Evolutionary conservation across 1,140 invertebrate species (phyloP).

Genomic region (Potamilus streckersoni): DNA sequence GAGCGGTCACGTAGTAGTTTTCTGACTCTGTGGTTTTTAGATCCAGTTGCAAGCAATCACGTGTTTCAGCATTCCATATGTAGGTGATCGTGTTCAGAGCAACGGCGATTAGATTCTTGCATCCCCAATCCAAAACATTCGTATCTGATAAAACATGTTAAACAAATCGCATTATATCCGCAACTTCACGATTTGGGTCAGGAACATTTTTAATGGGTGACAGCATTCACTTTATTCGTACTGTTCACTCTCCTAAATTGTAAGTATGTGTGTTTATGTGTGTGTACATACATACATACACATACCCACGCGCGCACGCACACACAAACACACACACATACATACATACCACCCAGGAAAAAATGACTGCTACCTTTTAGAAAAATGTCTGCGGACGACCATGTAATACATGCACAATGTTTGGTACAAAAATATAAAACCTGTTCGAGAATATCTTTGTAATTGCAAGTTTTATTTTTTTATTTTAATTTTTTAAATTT

Average conservation of each 20-base stretch:
- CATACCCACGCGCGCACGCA: no score
- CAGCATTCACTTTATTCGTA: not conserved
- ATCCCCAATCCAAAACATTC: slow-evolving; percentile 32
- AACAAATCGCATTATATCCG: no score
- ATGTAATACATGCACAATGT: no score
- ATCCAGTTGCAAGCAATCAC: slow-evolving; percentile 15
- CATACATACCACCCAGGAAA: no score
- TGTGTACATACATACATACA: not conserved
- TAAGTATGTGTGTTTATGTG: not conserved
- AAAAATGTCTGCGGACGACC: no score
- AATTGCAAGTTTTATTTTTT: no score
- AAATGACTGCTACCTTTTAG: no score
- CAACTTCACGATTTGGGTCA: not conserved
- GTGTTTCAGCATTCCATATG: slow-evolving; percentile 27
- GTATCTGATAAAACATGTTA: slow-evolving; percentile 21
- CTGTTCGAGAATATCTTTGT: no score
- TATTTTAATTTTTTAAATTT: no score
- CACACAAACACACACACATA: not conserved
- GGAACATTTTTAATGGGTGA: not conserved
- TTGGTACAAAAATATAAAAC: no score
- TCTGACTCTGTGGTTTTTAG: slow-evolving; percentile 4
- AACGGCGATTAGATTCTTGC: slow-evolving; percentile 23
- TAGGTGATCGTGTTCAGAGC: slow-evolving; percentile 22
- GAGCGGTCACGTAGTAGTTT: slow-evolving; percentile 18
- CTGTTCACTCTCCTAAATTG: not conserved